These are phyloP conservation scores for Buathra laborator DNA, from an alignment of 2,888 invertebrate genomes.

Conservation along the genomic window DNA sequence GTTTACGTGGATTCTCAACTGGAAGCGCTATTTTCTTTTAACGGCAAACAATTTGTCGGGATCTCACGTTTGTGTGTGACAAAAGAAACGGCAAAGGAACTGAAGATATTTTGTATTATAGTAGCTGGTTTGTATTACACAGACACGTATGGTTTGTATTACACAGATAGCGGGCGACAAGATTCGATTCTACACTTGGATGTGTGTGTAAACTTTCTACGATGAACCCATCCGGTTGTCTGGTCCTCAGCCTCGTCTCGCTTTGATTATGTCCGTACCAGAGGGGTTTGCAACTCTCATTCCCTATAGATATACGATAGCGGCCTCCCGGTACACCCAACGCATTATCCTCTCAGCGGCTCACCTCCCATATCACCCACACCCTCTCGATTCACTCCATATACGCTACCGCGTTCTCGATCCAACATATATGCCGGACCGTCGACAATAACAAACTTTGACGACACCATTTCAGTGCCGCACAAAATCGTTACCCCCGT, in stretches of 20 bases:
- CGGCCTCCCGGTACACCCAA: not conserved
- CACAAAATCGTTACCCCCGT: conserved; percentile 6
- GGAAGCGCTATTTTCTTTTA: conserved; percentile 9
- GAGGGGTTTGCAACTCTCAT: conserved; percentile 33
- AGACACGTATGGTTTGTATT: not conserved
- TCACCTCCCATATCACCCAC: conserved; percentile 13
- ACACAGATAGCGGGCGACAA: not conserved
- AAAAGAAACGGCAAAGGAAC: not conserved
- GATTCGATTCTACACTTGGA: conserved; percentile 14
- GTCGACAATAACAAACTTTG: conserved; percentile 48
- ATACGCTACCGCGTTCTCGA: not conserved
- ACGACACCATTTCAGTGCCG: conserved; percentile 35
- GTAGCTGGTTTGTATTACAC: not conserved
- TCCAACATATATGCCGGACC: conserved; percentile 18
- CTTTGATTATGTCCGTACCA: conserved; percentile 40
- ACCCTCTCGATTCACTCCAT: conserved; percentile 1
- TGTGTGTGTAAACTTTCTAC: conserved; percentile 14
- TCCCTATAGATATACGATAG: conserved; percentile 16
- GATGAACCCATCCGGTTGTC: conserved; percentile 13
- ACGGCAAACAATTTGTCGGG: conserved; percentile 29
- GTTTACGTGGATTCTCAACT: conserved; percentile 2
- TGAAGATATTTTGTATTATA: conserved; percentile 3
- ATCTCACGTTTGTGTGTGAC: not conserved
- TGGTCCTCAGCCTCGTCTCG: conserved; percentile 16
- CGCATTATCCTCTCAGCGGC: conserved; percentile 27